A percentile compares a stretch with the other conserved stretches of the same genome.
Evolutionary conservation across 2,888 invertebrate species (phyloP).

Genomic region (Aelia acuminata): DNA sequence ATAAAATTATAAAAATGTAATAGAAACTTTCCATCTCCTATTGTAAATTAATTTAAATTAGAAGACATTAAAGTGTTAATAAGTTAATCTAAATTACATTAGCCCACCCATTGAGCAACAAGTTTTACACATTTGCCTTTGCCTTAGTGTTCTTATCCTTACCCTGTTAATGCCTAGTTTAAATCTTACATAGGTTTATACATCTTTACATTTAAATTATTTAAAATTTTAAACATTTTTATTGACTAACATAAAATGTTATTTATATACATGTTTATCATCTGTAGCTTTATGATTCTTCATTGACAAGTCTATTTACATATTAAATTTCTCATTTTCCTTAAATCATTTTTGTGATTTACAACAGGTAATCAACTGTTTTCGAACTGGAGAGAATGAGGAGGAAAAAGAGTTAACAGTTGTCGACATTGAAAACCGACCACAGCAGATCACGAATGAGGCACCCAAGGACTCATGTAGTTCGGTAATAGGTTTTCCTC

Average conservation of each 20-base stretch:
- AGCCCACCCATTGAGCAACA: constrained; percentile 57
- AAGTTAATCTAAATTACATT: constrained; percentile 42
- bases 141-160: constrained; percentile 27
- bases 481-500: constrained; percentile 64
- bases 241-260: not conserved
- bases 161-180: constrained; percentile 52
- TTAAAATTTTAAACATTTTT: constrained; percentile 40
- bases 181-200: constrained; percentile 29
- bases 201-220: not conserved
- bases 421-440: constrained; percentile 73
- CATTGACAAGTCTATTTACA: not conserved
- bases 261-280: constrained; percentile 51
- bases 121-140: constrained; percentile 31
- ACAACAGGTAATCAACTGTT: constrained; percentile 74
- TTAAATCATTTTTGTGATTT: constrained; percentile 16
- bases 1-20: not conserved
- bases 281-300: constrained; percentile 3
- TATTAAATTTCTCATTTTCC: not conserved
- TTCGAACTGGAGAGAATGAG: constrained; percentile 70
- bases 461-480: constrained; percentile 64
- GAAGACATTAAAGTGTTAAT: not conserved
- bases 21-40: not conserved
- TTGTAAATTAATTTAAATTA: constrained; percentile 3
- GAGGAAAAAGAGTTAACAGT: constrained; percentile 71
- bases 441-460: constrained; percentile 61